Evolutionary conservation across 1,140 invertebrate genomes (phyloP).

Genomic region (Diplogasteroides magnus): DNA sequence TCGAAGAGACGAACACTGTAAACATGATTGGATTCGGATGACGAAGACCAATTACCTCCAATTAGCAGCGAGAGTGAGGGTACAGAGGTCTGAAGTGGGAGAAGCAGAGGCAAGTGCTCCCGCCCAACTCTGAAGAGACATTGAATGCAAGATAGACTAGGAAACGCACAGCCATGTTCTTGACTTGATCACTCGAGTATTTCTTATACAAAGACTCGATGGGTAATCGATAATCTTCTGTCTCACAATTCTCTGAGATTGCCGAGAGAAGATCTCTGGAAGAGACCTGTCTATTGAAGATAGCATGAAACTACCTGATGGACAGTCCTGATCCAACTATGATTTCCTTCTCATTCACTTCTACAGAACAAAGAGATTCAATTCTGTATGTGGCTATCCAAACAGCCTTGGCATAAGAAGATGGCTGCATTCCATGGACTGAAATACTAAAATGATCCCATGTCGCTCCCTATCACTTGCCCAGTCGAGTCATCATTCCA

Average conservation of each 20-base stretch:
- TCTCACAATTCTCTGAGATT: background rate
- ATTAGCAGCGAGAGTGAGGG: slow-evolving; percentile 9
- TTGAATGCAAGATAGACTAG: background rate
- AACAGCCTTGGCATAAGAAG: background rate
- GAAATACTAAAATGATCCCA: background rate
- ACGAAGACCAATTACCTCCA: background rate
- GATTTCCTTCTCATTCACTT: background rate
- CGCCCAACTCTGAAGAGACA: slow-evolving; percentile 25
- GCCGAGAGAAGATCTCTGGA: background rate
- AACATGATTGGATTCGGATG: background rate
- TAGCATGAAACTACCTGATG: background rate
- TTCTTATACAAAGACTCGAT: slow-evolving; percentile 13
- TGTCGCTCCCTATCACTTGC: too few relatives aligned
- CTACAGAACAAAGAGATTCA: background rate
- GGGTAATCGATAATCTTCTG: background rate
- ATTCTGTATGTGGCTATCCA: background rate
- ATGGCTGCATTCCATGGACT: background rate
- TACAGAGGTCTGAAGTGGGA: slow-evolving; percentile 1
- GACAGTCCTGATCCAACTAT: background rate
- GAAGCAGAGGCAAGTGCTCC: slow-evolving; percentile 18
- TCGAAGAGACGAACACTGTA: background rate
- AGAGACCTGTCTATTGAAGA: background rate
- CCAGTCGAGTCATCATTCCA: background rate
- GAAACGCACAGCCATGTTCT: slow-evolving; percentile 17
- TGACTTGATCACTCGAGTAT: slow-evolving; percentile 25